These are phyloP conservation scores for Aromia moschata DNA, from an alignment of 2,888 invertebrate genomes.

Conservation along the genomic window DNA sequence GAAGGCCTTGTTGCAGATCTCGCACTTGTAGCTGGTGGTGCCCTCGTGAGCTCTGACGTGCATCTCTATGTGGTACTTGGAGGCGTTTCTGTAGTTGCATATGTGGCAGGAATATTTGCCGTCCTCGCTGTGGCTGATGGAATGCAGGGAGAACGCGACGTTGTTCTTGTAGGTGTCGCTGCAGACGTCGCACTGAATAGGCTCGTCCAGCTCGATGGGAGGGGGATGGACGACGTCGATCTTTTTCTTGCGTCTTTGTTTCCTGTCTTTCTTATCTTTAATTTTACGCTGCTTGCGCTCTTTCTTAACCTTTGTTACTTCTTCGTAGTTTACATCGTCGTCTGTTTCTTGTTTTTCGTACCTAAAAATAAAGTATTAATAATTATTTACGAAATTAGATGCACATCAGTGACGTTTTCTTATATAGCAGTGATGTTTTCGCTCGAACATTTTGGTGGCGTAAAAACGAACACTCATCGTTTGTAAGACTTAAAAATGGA, in stretches of 20 bases:
- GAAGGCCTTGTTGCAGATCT: constrained; percentile 63
- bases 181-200: constrained; percentile 55
- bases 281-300: constrained; percentile 10
- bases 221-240: constrained; percentile 36
- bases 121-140: constrained; percentile 51
- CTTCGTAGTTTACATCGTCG: constrained; percentile 1
- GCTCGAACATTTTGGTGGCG: no score
- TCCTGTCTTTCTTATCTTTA: constrained; percentile 9
- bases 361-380: constrained; percentile 21
- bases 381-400: no score
- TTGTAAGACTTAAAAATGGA: no score
- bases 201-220: constrained; percentile 52
- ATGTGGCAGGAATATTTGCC: constrained; percentile 53
- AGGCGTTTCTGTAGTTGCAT: constrained; percentile 52
- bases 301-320: constrained; percentile 10
- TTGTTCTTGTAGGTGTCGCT: constrained; percentile 53
- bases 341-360: constrained; percentile 14
- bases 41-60: constrained; percentile 62
- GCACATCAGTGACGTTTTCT: no score
- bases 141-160: constrained; percentile 53
- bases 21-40: constrained; percentile 62
- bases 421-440: no score
- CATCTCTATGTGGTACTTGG: constrained; percentile 55
- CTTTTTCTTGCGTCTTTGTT: constrained; percentile 24
- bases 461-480: no score